Base-by-base conservation (phyloP, 2,797 vertebrate species). In the Megalops cyprinoides region DNA sequence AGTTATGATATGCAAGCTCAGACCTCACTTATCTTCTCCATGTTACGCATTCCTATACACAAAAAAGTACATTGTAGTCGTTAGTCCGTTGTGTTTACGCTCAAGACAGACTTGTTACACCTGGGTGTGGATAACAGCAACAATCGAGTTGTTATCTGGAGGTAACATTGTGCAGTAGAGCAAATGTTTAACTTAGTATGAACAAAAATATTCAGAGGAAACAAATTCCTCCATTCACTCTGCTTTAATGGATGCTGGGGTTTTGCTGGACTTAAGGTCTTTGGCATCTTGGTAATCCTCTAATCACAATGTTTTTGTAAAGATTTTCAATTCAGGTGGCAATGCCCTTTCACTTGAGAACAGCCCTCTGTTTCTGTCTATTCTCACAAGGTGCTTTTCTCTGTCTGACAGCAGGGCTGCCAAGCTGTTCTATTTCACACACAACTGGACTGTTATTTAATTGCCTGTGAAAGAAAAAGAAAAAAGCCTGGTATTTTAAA, bases 401-500 rank as follows among this genome's bases (percentile, higher is more conserved):
- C n/a, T 79, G 42, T 82, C 73, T 65, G 48, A 76, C 77, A 82
- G 69, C 34, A 46, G 78, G 51, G 34, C 55, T 88, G 83, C 86
- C 88, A 87, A 87, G 88, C 87, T 87, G 80, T 85, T 78, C 87
- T 67, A 90, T 92, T 94, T 91, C 90, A 92, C 87, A 91, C 87
- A 86, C 89, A 92, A 85, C 87, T 91, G 85, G 84, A 88, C 83
- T 82, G 80, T 83, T 86, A 90, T 91, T 91, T 92, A 94, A 94
- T 91, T 88, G 87, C 82, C 87, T 88, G 87, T 92, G 90, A 92
- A 90, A 89, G 84, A 77, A 82, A 88, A 85, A 71, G 85, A 86
- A 82, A 88, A 86, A 89, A 85, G 85, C 81, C 79, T 79, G 78
- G 82, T 90, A 89, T 91, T 92, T 92, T 84, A 91, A 90, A 93